phyloP scores from a whole-genome alignment of 30 jellyfish, hydroid and myxozoan species.

The Aurelia coerulea region DNA sequence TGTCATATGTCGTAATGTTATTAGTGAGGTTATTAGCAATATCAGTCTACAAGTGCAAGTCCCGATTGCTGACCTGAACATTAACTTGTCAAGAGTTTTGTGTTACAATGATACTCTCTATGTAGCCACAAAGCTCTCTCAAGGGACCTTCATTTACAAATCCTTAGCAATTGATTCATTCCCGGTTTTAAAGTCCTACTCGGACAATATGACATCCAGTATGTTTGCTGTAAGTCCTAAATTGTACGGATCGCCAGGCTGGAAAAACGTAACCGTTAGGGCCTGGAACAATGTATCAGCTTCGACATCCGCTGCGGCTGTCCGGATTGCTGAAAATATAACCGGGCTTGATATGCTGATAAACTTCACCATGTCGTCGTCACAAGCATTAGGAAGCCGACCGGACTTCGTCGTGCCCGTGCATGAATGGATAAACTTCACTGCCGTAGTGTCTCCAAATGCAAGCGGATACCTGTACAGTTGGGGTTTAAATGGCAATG shows the following conservation, averaged over 20 bases:
- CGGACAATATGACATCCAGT: constrained; percentile 14
- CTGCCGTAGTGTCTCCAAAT: constrained; percentile 39
- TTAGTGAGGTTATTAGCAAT: constrained; percentile 5
- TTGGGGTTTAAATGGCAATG: constrained; percentile 42
- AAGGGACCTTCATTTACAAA: constrained; percentile 22
- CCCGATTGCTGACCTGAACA: constrained; percentile 2
- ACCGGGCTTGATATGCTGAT: constrained; percentile 7
- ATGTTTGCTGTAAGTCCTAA: neutral
- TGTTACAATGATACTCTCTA: constrained; percentile 18
- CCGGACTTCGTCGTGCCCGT: constrained; percentile 28
- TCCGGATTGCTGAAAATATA: constrained; percentile 36
- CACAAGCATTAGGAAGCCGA: constrained; percentile 23
- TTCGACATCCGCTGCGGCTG: neutral
- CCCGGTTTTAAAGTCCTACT: neutral
- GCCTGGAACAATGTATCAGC: constrained; percentile 52
- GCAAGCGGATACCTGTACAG: constrained; percentile 18
- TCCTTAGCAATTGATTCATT: constrained; percentile 10
- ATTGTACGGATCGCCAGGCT: constrained; percentile 35
- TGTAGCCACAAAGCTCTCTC: constrained; percentile 5
- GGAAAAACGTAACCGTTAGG: constrained; percentile 13
- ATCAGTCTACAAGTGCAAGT: constrained; percentile 35
- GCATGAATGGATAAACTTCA: constrained; percentile 10
- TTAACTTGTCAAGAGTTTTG: constrained; percentile 1
- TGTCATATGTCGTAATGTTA: constrained; percentile 36
- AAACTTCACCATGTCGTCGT: constrained; percentile 37